These are phyloP conservation scores for Rhopalosiphum maidis DNA, from an alignment of 1,140 invertebrate genomes.

Conservation along the genomic window DNA sequence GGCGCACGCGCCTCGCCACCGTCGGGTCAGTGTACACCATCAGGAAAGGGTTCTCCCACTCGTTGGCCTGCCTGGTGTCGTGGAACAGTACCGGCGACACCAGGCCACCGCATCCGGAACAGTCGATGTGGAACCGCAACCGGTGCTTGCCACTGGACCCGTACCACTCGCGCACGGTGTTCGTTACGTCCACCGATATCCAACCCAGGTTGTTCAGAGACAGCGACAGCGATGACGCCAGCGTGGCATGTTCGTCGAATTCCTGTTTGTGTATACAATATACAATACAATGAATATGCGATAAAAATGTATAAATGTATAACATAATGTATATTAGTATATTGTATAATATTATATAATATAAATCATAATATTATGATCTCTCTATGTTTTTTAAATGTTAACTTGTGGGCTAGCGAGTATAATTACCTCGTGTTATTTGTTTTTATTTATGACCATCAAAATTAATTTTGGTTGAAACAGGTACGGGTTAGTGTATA, in stretches of 20 bases:
- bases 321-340: no score
- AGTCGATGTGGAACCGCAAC: conserved; percentile 81
- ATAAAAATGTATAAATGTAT: no score
- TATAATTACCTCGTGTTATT: no score
- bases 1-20: conserved; percentile 69
- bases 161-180: conserved; percentile 78
- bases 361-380: no score
- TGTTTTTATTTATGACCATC: no score
- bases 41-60: conserved; percentile 80
- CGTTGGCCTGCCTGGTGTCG: conserved; percentile 60
- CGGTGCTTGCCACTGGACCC: conserved; percentile 66
- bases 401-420: no score
- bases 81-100: conserved; percentile 66
- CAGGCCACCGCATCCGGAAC: conserved; percentile 79
- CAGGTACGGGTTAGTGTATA: no score
- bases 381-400: no score
- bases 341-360: no score
- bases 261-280: conserved; percentile 62
- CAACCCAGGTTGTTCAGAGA: conserved; percentile 76
- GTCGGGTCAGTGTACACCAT: conserved; percentile 79
- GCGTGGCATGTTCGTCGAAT: conserved; percentile 69
- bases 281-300: background rate
- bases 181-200: conserved; percentile 85
- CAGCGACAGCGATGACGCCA: conserved; percentile 75
- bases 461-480: no score